Evolutionary conservation across 2,888 invertebrate species (phyloP), one percentile per base, ranked within the genome.

Genomic region (Anodontia alba): DNA sequence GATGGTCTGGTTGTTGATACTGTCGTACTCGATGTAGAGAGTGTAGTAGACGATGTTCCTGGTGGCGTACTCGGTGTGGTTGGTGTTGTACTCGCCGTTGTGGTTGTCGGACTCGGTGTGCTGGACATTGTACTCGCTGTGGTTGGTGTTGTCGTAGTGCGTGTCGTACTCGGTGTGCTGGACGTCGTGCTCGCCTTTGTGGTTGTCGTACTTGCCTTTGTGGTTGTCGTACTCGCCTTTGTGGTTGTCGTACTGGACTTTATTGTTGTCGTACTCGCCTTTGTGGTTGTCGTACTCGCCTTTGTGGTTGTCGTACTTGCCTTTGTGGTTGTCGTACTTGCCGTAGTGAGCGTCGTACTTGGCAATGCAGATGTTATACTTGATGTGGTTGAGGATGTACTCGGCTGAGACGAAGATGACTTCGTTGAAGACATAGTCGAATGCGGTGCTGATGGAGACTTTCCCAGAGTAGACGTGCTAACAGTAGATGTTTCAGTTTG

Each of bases 221-320:
- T 31, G 20, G 69, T 23, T n/a, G 51, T 38, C 8, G 68, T 67
- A 5, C 8, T 49, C 17, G 46, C 23, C 15, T 17, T 51, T 49
- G 49, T 49, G 20, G 49, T 5, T 49, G 8, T 49, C 49, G 20
- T 49, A 49, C 49, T 49, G 3, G 49, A 20, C 54, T 51, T n/a
- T 72, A 42, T 73, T 7, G 73, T 17, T 62, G 57, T 38, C 38
- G 73, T 57, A n/a, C 23, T 73, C 7, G 62, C n/a, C 8, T 12
- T 29, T 26, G 73, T 36, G 5, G 23, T 2, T 72, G n/a, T 3
- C 10, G 51, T 72, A 31, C 49, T 49, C 3, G 8, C 17, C 49
- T n/a, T n/a, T n/a, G 49, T 49, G 3, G 12, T 49, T 49, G 49
- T 15, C 20, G 49, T 10, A 49, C 49, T 49, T 20, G 8, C 17